These are phyloP conservation scores for Limenitis camilla DNA, from an alignment of 2,888 invertebrate genomes.

Conservation along the genomic window DNA sequence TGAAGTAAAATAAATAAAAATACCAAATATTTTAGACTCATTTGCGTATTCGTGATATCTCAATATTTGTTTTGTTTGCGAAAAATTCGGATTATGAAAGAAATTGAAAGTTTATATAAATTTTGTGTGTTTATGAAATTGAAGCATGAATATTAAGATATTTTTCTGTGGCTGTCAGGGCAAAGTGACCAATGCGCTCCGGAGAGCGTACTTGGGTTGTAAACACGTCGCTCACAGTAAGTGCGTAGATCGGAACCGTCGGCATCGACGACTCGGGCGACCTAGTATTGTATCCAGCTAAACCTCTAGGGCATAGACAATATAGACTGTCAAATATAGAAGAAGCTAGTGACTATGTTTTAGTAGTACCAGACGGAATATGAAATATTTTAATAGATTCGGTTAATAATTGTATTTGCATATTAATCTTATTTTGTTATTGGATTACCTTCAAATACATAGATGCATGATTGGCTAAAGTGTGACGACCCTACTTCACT, in stretches of 20 bases:
- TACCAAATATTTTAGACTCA: neutral
- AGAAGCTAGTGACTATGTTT: conserved; percentile 19
- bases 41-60: neutral
- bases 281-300: conserved; percentile 24
- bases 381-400: conserved; percentile 1
- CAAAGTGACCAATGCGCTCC: conserved; percentile 70
- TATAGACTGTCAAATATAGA: conserved; percentile 28
- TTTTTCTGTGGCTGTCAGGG: conserved; percentile 54
- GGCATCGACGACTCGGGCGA: conserved; percentile 17
- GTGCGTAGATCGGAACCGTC: conserved; percentile 50
- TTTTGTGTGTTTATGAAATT: neutral
- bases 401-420: conserved; percentile 4
- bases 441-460: conserved; percentile 2
- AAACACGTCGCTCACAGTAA: conserved; percentile 74
- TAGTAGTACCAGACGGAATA: conserved; percentile 10
- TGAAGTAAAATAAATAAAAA: neutral
- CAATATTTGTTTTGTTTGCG: neutral
- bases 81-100: neutral
- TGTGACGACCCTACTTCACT: conserved; percentile 8
- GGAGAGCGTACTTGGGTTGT: conserved; percentile 74
- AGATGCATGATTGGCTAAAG: conserved; percentile 20
- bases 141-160: conserved; percentile 17
- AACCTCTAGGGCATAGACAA: conserved; percentile 35
- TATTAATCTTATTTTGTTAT: conserved; percentile 13
- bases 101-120: neutral